phyloP scores from a whole-genome alignment of 35 echinoderm and acorn worm genomes.

The Hemicentrotus pulcherrimus region DNA sequence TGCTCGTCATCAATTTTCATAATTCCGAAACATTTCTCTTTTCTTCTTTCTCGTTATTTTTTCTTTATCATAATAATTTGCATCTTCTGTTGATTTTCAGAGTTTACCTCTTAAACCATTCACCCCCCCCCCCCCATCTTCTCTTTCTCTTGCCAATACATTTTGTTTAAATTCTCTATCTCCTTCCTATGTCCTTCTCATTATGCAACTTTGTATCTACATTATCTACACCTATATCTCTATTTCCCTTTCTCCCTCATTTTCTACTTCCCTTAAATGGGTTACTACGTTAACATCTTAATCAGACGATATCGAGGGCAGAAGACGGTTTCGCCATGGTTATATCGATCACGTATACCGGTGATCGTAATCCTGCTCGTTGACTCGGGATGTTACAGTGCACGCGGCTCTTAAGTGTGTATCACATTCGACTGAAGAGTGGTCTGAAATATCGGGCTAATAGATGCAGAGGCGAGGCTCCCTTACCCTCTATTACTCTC shows the following conservation, averaged over 20 bases:
- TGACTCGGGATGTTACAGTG: constrained; percentile 29
- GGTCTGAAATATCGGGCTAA: constrained; percentile 45
- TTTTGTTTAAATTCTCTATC: too few species aligned
- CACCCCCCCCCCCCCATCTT: too few species aligned
- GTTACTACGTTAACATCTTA: constrained; percentile 12
- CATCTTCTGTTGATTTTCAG: too few species aligned
- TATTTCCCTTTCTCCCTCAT: background rate
- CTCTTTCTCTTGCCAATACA: too few species aligned
- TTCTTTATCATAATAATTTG: too few species aligned
- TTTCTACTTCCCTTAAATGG: background rate
- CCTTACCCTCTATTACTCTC: constrained; percentile 43
- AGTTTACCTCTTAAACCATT: too few species aligned
- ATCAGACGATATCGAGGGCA: background rate
- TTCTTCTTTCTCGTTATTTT: too few species aligned
- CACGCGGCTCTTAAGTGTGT: constrained; percentile 20
- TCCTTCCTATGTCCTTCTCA: too few species aligned
- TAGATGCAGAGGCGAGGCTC: constrained; percentile 31
- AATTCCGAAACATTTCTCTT: too few species aligned
- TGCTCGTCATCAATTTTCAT: too few species aligned
- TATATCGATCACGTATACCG: background rate
- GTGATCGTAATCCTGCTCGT: constrained; percentile 1
- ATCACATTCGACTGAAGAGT: constrained; percentile 15
- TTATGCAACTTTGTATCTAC: too few species aligned
- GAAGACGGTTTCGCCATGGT: background rate
- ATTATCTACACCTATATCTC: too few species aligned